phyloP scores from a whole-genome alignment of 2,888 invertebrate genomes.

The Antitype chi region DNA sequence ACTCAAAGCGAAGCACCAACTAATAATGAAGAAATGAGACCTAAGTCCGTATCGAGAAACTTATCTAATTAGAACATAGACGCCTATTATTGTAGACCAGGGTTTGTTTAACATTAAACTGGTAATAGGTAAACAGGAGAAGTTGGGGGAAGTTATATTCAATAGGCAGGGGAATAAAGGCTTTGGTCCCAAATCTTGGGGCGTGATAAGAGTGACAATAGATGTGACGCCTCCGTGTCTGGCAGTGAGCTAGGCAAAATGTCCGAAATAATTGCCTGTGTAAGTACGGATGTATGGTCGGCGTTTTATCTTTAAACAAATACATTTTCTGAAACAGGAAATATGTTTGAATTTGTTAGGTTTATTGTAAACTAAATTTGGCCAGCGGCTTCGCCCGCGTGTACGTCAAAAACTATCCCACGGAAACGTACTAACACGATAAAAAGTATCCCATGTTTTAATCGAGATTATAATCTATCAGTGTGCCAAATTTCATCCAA shows the following conservation, averaged over 20 bases:
- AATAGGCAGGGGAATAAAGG: conserved; percentile 75
- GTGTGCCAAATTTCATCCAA: no score
- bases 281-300: conserved; percentile 35
- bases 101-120: conserved; percentile 61
- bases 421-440: no score
- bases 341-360: background rate
- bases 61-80: conserved; percentile 70
- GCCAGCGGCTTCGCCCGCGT: no score
- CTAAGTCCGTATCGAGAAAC: conserved; percentile 58
- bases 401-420: no score
- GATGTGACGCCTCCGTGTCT: conserved; percentile 75
- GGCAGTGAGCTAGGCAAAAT: conserved; percentile 62
- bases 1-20: conserved; percentile 46
- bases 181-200: conserved; percentile 72
- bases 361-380: no score
- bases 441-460: no score
- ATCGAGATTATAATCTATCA: no score
- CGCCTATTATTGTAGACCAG: conserved; percentile 56
- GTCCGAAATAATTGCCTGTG: conserved; percentile 55
- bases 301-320: conserved; percentile 33
- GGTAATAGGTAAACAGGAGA: conserved; percentile 67
- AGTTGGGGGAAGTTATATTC: conserved; percentile 71
- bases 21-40: conserved; percentile 54
- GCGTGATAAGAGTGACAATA: conserved; percentile 80
- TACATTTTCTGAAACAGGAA: conserved; percentile 6